Percentiles rank a stretch among this genome's conserved stretches.
Conservation (phyloP, 92 coral and sea anemone genomes). For the Muricea muricata region DNA sequence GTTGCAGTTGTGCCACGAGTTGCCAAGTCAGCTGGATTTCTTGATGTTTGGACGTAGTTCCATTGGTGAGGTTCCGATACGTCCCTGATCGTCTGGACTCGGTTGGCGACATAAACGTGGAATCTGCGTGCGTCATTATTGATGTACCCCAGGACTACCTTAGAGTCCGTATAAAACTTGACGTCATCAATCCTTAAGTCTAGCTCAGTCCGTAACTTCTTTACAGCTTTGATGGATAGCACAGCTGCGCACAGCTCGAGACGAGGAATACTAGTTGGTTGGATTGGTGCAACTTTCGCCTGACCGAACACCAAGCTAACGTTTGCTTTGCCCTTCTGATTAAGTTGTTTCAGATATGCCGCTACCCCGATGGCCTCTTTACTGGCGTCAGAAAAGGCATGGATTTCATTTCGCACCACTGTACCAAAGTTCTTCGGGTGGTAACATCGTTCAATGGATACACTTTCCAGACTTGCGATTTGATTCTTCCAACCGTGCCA, state of each 20-base stretch:
- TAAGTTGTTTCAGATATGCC: conserved; percentile 32
- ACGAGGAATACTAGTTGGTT: conserved; percentile 47
- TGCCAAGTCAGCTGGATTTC: conserved; percentile 55
- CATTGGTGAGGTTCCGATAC: conserved; percentile 30
- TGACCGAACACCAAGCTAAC: conserved; percentile 19
- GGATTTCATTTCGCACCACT: conserved; percentile 34
- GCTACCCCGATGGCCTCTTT: conserved; percentile 47
- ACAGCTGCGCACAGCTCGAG: conserved; percentile 60
- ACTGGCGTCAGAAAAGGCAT: conserved; percentile 57
- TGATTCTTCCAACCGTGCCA: conserved; percentile 43
- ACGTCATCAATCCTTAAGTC: conserved; percentile 24
- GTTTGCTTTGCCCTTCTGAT: neutral
- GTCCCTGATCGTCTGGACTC: conserved; percentile 37
- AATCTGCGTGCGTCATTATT: conserved; percentile 36
- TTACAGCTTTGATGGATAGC: conserved; percentile 36
- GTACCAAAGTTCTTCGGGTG: conserved; percentile 22
- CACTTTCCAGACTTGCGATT: conserved; percentile 3
- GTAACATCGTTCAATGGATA: conserved; percentile 35
- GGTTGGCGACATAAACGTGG: conserved; percentile 54
- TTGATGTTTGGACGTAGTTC: conserved; percentile 34
- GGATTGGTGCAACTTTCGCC: conserved; percentile 34
- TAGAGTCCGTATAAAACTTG: conserved; percentile 56
- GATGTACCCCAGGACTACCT: conserved; percentile 50
- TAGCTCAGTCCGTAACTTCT: conserved; percentile 4
- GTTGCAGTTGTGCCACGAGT: conserved; percentile 29